phyloP scores from a whole-genome alignment of 2,888 invertebrate species.

The Pristionchus japonicus region DNA sequence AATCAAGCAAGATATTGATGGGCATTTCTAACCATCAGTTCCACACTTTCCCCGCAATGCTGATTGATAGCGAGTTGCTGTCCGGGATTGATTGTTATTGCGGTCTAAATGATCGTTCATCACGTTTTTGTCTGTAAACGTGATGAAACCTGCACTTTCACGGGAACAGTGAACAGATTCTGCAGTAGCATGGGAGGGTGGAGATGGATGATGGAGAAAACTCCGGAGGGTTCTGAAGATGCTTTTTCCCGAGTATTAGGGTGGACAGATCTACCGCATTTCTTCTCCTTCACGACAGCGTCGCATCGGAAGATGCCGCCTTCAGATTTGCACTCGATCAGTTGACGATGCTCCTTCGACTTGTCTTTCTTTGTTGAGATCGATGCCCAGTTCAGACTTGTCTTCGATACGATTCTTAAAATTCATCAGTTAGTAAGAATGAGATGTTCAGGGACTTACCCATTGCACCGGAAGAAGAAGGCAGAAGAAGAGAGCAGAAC shows the following conservation, averaged over 20 bases:
- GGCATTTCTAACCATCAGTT: not conserved
- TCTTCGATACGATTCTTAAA: not conserved
- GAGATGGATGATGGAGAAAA: not conserved
- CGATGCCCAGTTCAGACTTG: not conserved
- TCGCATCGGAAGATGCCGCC: not conserved
- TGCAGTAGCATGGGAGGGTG: not conserved
- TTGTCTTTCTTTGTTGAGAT: not conserved
- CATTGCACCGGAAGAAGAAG: not conserved
- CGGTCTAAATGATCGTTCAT: not conserved
- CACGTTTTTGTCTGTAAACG: not conserved
- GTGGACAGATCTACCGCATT: not conserved
- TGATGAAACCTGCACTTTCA: not conserved
- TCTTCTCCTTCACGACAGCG: not conserved
- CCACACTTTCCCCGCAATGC: not conserved
- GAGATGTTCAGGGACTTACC: not conserved
- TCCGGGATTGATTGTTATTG: not conserved
- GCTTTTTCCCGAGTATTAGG: no score
- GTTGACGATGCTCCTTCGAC: not conserved
- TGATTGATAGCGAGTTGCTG: not conserved
- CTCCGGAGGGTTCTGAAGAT: not conserved
- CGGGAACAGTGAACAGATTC: conserved; percentile 8
- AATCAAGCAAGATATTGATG: not conserved
- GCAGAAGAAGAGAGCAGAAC: not conserved
- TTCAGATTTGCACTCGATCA: not conserved
- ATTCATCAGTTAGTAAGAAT: not conserved